These are phyloP conservation scores for Linnaemya vulpina DNA, from an alignment of 2,888 invertebrate genomes.

Conservation along the genomic window DNA sequence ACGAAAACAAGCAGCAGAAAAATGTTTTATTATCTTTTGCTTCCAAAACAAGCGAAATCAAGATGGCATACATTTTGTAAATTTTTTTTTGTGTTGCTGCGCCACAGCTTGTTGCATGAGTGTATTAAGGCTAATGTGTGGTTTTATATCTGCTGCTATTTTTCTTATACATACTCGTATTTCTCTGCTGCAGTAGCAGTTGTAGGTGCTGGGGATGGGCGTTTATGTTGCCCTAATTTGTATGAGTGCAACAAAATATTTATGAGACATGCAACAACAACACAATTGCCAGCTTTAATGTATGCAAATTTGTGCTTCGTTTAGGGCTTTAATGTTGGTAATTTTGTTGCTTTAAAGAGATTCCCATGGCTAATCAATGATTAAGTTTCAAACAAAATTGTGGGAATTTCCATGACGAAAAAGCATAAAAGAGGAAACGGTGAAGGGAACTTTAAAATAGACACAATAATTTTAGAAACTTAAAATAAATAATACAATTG, in stretches of 20 bases:
- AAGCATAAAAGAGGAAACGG: neutral
- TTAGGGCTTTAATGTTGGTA: slow-evolving; percentile 56
- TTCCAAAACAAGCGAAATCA: slow-evolving; percentile 50
- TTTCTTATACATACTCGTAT: neutral
- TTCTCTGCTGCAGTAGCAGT: slow-evolving; percentile 19
- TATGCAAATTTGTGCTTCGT: slow-evolving; percentile 68
- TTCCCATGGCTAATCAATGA: slow-evolving; percentile 69
- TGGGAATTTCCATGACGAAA: slow-evolving; percentile 54
- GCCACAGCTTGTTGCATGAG: slow-evolving; percentile 55
- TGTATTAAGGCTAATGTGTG: slow-evolving; percentile 71
- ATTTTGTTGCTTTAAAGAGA: slow-evolving; percentile 46
- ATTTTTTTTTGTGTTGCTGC: neutral
- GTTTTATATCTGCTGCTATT: slow-evolving; percentile 46
- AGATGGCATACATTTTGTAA: slow-evolving; percentile 65
- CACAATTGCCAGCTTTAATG: slow-evolving; percentile 52
- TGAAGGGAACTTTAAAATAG: slow-evolving; percentile 9
- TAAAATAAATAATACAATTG: neutral
- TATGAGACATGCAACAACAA: slow-evolving; percentile 62
- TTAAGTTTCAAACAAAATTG: slow-evolving; percentile 62
- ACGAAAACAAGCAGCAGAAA: neutral
- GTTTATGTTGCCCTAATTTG: slow-evolving; percentile 69
- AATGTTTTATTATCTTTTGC: slow-evolving; percentile 52
- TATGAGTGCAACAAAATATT: slow-evolving; percentile 62
- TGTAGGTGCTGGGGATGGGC: slow-evolving; percentile 64
- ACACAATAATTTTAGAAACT: neutral